Evolutionary conservation across 2,888 invertebrate genomes (phyloP), one percentile per base, ranked within the genome.

Genomic region (Spilarctia lutea): DNA sequence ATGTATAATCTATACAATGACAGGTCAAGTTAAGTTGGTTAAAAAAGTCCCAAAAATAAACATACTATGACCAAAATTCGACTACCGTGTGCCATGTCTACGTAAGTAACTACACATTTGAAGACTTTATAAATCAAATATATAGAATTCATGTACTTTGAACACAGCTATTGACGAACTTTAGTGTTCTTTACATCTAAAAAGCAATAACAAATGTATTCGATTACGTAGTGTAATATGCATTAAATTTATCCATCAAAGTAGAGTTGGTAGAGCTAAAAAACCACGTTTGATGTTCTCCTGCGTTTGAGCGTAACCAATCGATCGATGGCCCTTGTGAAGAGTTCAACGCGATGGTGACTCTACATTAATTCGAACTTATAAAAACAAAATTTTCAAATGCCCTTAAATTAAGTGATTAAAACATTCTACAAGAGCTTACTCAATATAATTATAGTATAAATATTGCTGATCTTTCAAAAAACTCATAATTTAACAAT

Each of bases 251-350:
- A 77, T 79, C 75, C 72, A 80, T 79, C 75, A 68, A 71, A 27
- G 63, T 63, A 68, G 60, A 65, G 71, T 71, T 63, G 42, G 71
- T 8, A 18, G 71, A 67, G 74, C 66, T 75, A 79, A 87, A 86
- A 86, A 87, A 89, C 89, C 88, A 83, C 86, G 89, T 91, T 91
- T 88, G 86, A 85, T 88, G 88, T 85, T 90, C 85, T 83, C 86
- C 82, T 86, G 90, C 87, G 90, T 87, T 79, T 83, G 88, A 87
- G 89, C 91, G 92, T 90, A 84, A 84, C 94, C 81, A 94, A 95
- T 95, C 94, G 94, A 93, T 88, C 94, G 90, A 90, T 91, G 93
- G 93, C 94, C 93, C 94, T 91, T 75, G 86, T 84, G 89, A 89
- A 91, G 94, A 93, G 93, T 94, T 94, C 93, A 94, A 93, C 93